phyloP scores from a whole-genome alignment of 2,888 invertebrate species.

The Andrena bicolor region DNA sequence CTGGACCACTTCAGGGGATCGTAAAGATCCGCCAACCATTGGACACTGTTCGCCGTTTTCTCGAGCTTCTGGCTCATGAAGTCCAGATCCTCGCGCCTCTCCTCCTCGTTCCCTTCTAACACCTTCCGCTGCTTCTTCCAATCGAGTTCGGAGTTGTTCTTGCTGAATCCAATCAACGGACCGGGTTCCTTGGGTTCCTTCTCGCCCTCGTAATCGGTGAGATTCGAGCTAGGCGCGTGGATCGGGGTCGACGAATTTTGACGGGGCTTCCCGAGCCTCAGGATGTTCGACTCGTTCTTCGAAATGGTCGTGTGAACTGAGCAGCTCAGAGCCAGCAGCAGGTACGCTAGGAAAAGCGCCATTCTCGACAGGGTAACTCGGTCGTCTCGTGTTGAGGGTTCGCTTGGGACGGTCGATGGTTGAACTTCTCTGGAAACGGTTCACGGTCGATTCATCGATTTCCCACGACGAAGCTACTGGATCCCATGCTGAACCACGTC shows the following conservation, averaged over 20 bases:
- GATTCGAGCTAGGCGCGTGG: constrained; percentile 53
- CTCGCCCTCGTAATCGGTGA: constrained; percentile 51
- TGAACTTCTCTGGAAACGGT: neutral
- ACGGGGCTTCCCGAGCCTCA: constrained; percentile 72
- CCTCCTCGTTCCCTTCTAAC: constrained; percentile 70
- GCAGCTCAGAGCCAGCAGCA: constrained; percentile 18
- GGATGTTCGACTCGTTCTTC: constrained; percentile 75
- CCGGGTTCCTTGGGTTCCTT: constrained; percentile 47
- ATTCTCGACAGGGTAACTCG: constrained; percentile 18
- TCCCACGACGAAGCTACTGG: neutral
- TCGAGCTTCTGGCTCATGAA: constrained; percentile 80
- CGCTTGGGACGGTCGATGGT: neutral
- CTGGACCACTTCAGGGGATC: constrained; percentile 88
- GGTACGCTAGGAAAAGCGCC: neutral
- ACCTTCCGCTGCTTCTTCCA: constrained; percentile 80
- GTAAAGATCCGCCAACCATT: constrained; percentile 89
- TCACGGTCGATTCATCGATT: neutral
- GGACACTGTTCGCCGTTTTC: constrained; percentile 85
- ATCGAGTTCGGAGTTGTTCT: constrained; percentile 82
- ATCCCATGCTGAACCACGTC: constrained; percentile 3
- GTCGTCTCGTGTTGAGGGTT: neutral
- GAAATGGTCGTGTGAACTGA: neutral
- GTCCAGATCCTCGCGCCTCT: constrained; percentile 77
- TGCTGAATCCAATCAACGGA: constrained; percentile 76
- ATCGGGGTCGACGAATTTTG: constrained; percentile 18